Percentiles rank a stretch among this genome's conserved stretches.
phyloP scores from a whole-genome alignment of 2,888 invertebrate genomes.

The Oscheius sp. region DNA sequence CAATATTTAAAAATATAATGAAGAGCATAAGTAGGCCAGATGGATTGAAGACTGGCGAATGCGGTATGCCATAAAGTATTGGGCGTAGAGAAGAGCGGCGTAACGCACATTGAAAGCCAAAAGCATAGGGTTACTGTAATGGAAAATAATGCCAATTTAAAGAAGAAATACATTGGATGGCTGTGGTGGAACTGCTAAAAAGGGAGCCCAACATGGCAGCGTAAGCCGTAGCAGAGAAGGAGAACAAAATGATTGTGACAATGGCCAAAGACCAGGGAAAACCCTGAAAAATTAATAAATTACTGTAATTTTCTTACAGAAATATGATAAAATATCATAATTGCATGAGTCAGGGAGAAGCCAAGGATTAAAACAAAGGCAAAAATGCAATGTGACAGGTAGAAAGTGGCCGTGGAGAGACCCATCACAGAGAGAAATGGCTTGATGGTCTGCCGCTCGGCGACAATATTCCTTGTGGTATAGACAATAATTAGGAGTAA shows the following conservation, averaged over 20 bases:
- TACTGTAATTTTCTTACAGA: constrained; percentile 3
- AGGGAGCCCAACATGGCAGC: constrained; percentile 15
- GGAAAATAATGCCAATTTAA: neutral
- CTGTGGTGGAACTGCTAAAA: constrained; percentile 3
- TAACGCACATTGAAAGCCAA: neutral
- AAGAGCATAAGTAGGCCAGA: constrained; percentile 16
- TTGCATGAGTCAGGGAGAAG: neutral
- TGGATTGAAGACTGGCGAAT: neutral
- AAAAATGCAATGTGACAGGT: constrained; percentile 9
- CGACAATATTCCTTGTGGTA: no score
- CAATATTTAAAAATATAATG: constrained; percentile 8
- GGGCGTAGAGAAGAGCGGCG: neutral
- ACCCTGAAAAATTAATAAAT: neutral
- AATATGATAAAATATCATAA: neutral
- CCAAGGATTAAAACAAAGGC: neutral
- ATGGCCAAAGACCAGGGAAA: constrained; percentile 7
- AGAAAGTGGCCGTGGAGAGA: constrained; percentile 4
- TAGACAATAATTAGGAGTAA: no score
- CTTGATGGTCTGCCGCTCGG: constrained; percentile 14
- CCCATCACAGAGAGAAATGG: constrained; percentile 26
- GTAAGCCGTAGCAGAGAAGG: constrained; percentile 13
- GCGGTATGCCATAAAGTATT: neutral
- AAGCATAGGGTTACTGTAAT: neutral
- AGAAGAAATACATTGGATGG: neutral
- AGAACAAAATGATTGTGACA: constrained; percentile 9